Evolutionary conservation across 2,113 vertebrate genomes (phyloP), one percentile per base, ranked within the genome.

Genomic region (Lipophrys pholis): DNA sequence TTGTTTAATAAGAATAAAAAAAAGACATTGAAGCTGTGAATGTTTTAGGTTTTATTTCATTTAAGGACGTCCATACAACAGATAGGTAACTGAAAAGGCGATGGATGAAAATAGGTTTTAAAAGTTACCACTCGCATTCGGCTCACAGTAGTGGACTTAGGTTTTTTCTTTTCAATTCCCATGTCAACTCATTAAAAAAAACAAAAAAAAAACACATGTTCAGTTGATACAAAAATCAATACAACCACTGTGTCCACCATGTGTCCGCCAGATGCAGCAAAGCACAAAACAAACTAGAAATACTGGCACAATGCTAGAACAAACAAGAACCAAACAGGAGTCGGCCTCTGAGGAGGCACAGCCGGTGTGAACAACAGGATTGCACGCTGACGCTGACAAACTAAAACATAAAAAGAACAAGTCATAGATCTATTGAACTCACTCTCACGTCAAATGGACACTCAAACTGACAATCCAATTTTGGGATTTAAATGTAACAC

Each of bases 401-500:
- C 57, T 57, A 63, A 52, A 55, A 40, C 76, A 68, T 6, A 35
- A 45, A 60, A 17, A 7, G 41, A 61, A 39, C 14, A n/a, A 35
- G 41, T 38, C n/a, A 9, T 17, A 35, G 1, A 1, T 41, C 9
- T 63, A 9, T 46, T 49, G 57, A 10, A 30, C 54, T 17, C 57
- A 75, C 46, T 11, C n/a, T 0, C 21, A 73, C 11, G 8, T 40
- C 11, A 36, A 76, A 54, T 58, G 36, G 50, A 71, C 36, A 46
- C 17, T 55, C 66, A 76, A 39, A 70, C 48, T 71, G 55, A 41
- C 67, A 55, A 50, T 65, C 39, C 36, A 38, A 66, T 72, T 56
- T 68, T 30, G 72, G 69, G 35, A 59, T 76, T 73, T 41, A 71
- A 78, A 85, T 83, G 77, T 70, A 76, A 87, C 81, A 83, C 55